Evolutionary conservation across 2,113 vertebrate genomes (phyloP).

Genomic region (Ptilonorhynchus violaceus): DNA sequence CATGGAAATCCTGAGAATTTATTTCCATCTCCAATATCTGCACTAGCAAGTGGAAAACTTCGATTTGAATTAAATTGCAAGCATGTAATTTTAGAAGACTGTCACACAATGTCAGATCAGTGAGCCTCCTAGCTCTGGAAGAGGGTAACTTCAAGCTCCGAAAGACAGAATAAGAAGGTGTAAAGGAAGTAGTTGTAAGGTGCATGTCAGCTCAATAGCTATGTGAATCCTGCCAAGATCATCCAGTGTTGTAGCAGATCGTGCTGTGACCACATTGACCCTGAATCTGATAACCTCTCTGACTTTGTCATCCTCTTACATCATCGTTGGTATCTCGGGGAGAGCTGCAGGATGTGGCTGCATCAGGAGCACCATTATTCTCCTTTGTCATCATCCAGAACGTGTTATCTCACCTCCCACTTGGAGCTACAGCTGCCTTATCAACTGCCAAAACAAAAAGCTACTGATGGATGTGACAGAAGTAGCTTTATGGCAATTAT

Average conservation of each 20-base stretch:
- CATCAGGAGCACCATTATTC: not conserved
- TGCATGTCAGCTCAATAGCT: not conserved
- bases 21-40: not conserved
- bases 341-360: not conserved
- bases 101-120: not conserved
- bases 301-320: not conserved
- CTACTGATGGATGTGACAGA: not conserved
- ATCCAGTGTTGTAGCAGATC: not conserved
- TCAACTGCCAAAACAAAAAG: not conserved
- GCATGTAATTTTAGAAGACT: not conserved
- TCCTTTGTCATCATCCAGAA: not conserved
- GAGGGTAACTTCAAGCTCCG: not conserved
- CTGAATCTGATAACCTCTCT: not conserved
- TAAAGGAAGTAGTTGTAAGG: not conserved
- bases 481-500: not conserved
- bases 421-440: not conserved
- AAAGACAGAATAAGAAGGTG: not conserved
- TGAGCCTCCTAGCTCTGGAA: not conserved
- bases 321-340: accelerated
- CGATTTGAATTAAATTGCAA: not conserved
- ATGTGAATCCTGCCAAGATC: not conserved
- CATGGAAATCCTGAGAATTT: not conserved
- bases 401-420: not conserved
- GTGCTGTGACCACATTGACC: not conserved
- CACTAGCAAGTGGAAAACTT: not conserved